A percentile compares a stretch with the other conserved stretches of the same genome.
Evolutionary conservation across 2,113 vertebrate genomes (phyloP).

Genomic region (Gallinago media): DNA sequence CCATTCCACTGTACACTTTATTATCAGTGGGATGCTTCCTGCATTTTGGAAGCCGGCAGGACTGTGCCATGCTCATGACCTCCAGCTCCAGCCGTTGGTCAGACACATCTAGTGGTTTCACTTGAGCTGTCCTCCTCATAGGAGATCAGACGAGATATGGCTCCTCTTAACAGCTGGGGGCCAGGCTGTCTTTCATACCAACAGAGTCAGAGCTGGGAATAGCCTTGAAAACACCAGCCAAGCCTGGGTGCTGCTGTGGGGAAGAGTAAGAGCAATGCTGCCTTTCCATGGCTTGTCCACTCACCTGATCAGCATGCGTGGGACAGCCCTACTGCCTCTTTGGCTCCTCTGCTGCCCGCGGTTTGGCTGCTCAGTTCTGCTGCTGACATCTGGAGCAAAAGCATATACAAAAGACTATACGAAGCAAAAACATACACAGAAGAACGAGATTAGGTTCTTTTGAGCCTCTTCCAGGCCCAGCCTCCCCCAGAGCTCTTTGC

Average conservation of each 20-base stretch:
- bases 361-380: background rate
- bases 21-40: rapidly evolving
- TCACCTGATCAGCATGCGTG: rapidly evolving
- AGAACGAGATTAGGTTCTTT: conserved; percentile 9
- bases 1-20: background rate
- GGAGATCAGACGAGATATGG: background rate
- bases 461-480: conserved; percentile 37
- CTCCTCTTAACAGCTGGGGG: background rate
- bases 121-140: background rate
- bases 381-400: conserved; percentile 35
- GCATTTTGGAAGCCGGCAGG: background rate
- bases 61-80: rapidly evolving
- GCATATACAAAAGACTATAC: background rate
- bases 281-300: rapidly evolving
- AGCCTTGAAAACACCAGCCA: rapidly evolving
- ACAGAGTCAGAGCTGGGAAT: background rate
- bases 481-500: conserved; percentile 1
- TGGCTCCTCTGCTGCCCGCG: rapidly evolving
- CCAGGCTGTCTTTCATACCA: background rate
- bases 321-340: background rate
- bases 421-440: background rate
- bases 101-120: background rate
- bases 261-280: rapidly evolving
- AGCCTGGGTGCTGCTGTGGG: background rate
- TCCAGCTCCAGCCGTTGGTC: background rate